phyloP scores from a whole-genome alignment of 2,113 vertebrate species.

The Callocephalon fimbriatum region DNA sequence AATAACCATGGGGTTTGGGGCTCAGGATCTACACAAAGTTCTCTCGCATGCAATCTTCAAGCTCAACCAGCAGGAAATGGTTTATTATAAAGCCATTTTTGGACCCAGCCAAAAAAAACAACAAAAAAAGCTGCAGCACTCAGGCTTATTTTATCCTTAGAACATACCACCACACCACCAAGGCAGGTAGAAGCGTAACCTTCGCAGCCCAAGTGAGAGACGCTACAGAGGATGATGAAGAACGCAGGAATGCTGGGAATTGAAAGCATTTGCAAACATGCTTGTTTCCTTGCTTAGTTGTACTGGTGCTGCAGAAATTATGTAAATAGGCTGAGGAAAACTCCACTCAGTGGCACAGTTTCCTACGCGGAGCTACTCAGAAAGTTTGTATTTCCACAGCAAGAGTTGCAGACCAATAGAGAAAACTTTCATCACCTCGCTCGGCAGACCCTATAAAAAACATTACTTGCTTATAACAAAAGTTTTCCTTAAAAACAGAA shows the following conservation, averaged over 20 bases:
- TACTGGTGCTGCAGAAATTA: background rate
- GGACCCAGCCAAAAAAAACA: background rate
- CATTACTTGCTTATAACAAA: background rate
- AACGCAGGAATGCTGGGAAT: background rate
- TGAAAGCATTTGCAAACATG: conserved; percentile 33
- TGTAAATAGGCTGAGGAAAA: background rate
- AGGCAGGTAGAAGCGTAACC: background rate
- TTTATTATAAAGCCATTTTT: background rate
- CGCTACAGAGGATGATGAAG: conserved; percentile 22
- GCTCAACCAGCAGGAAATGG: background rate
- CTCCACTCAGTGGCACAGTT: background rate
- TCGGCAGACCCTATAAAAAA: background rate
- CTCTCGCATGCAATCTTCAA: background rate
- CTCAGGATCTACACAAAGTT: background rate
- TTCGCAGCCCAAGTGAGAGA: background rate
- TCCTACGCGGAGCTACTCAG: background rate
- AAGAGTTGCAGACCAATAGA: background rate
- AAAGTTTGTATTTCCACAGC: background rate
- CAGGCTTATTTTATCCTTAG: background rate
- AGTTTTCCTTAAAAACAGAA: background rate
- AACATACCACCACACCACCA: background rate
- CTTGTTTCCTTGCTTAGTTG: background rate
- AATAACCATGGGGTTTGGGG: rapidly evolving
- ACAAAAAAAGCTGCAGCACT: too few species aligned
- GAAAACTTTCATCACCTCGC: background rate